Evolutionary conservation across 2,797 vertebrate species (phyloP).

Genomic region (Myotis vivesi): DNA sequence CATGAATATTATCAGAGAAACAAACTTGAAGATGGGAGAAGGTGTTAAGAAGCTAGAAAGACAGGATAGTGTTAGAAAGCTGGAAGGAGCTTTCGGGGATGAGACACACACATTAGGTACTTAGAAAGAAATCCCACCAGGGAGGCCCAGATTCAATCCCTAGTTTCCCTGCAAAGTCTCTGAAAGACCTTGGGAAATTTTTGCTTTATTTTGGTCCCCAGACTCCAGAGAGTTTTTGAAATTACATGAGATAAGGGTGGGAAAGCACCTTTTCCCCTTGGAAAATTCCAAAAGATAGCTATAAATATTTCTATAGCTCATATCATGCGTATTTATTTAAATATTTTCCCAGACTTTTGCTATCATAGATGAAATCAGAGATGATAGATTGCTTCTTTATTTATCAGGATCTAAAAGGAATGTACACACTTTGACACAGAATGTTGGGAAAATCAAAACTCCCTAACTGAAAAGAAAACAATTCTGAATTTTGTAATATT

Average conservation of each 20-base stretch:
- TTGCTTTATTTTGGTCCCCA: constrained; percentile 44
- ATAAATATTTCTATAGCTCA: constrained; percentile 54
- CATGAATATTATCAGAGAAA: not conserved
- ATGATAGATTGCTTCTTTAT: constrained; percentile 49
- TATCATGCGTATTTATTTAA: constrained; percentile 59
- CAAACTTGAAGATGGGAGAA: not conserved
- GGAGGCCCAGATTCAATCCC: not conserved
- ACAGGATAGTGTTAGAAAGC: not conserved
- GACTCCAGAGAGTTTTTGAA: constrained; percentile 35
- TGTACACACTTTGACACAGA: constrained; percentile 42
- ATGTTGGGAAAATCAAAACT: constrained; percentile 44
- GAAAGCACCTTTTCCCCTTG: constrained; percentile 56
- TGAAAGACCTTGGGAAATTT: not conserved
- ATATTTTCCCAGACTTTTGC: constrained; percentile 38
- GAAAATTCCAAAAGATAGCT: constrained; percentile 63
- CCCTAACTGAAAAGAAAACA: constrained; percentile 51
- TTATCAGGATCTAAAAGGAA: constrained; percentile 57
- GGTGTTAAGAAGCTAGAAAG: not conserved
- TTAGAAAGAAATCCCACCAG: not conserved
- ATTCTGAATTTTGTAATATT: not conserved
- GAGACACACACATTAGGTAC: not conserved
- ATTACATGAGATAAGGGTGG: constrained; percentile 43
- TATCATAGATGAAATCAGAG: constrained; percentile 53
- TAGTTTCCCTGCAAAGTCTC: not conserved
- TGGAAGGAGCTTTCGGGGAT: not conserved